Evolutionary conservation across 37 sponge, comb jelly and placozoan species (phyloP).

Genomic region (Halisarca cf. caerulea): DNA sequence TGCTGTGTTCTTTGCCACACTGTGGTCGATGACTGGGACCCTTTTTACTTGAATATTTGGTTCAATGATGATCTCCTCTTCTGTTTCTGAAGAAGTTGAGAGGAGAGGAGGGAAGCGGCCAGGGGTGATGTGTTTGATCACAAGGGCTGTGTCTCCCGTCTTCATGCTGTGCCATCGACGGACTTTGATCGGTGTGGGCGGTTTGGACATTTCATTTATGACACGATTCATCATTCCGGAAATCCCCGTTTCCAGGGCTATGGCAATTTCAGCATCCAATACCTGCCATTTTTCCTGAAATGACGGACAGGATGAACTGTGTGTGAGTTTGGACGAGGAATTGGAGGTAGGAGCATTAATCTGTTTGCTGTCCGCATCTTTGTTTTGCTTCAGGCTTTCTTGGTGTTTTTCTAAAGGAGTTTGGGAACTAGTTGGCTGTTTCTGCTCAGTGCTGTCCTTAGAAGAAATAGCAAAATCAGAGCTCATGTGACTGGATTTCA

Average conservation of each 20-base stretch:
- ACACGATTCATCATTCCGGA: conserved; percentile 4
- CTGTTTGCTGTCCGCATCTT: too few relatives aligned
- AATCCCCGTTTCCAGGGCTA: not conserved
- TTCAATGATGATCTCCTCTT: too few relatives aligned
- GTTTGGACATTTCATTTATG: not conserved
- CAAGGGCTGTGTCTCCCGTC: too few relatives aligned
- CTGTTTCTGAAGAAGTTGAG: too few relatives aligned
- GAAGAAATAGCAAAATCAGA: not conserved
- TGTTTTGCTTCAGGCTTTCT: not conserved
- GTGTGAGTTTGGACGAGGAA: not conserved
- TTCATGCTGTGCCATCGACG: not conserved
- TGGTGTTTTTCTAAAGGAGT: not conserved
- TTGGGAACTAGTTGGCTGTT: not conserved
- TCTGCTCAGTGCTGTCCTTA: not conserved
- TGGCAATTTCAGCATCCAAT: not conserved
- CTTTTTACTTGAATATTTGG: too few relatives aligned
- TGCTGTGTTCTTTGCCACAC: too few relatives aligned
- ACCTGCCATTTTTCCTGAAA: not conserved
- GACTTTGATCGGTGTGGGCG: not conserved
- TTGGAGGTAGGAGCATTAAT: too few relatives aligned
- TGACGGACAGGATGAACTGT: conserved; percentile 11
- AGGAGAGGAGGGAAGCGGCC: too few relatives aligned
- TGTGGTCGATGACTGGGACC: too few relatives aligned
- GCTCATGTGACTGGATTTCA: not conserved
- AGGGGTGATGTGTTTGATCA: too few relatives aligned